Base-by-base conservation (phyloP, 2,888 invertebrate species). In the Chironomus riparius region DNA sequence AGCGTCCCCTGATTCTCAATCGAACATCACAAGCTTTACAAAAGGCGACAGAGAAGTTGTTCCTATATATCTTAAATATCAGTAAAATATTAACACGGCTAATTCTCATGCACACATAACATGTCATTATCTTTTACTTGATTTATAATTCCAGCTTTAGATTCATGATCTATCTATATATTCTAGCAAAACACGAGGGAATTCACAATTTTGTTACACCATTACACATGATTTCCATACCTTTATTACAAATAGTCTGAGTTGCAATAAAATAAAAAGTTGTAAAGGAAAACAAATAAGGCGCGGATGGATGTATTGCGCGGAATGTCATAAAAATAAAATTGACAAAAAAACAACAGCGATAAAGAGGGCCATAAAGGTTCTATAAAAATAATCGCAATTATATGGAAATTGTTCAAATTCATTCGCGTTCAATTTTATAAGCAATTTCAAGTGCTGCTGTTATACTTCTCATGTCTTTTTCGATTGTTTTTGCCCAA, bases 401-500 rank as follows among this genome's bases (percentile, higher is more conserved):
- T 15, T 56, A 18, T 18, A 56, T 56, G 56, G 56, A 56, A 15
- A 15, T 13, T 15, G 18, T 56, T 56, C 6, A 18, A 21, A 38
- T 24, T 68, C 18, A 74, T 15, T 74, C 74, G 12, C 74, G 65
- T 0, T 89, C 87, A 28, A 86, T 92, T 87, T 94, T 94, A 83
- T 98, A 97, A 10, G 97, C 97, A 83, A 93, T 91, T 85, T 98
- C 97, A 78, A 99, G 86, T 21, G 97, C 95, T 79, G 92, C 92
- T 6, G 94, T 92, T 78, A 99, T 92, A 2, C 94, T 91, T 81
- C 92, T 90, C 91, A 98, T 95, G 83, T 99, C 99, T 77, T 91
- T 91, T 84, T 99, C 98, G 80, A 99, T 98, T 79, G 94, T 96
- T 78, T 92, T 89, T 0, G 98, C 95, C 98, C 98, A 99, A 83